Evolutionary conservation across 35 echinoderm and acorn worm species (phyloP).

Genomic region (Heliocidaris erythrogramma): DNA sequence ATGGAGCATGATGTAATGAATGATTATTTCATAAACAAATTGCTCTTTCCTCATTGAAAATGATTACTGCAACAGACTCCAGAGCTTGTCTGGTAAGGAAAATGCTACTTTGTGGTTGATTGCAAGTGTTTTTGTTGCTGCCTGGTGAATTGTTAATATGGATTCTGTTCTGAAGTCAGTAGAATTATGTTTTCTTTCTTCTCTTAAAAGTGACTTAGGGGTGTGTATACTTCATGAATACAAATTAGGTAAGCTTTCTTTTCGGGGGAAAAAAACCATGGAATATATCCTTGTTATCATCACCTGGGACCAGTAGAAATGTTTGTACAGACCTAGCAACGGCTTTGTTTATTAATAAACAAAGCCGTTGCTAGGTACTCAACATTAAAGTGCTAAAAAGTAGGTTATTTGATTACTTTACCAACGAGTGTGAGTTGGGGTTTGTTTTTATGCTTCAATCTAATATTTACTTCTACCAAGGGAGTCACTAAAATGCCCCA

Average conservation of each 20-base stretch:
- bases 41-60: no score
- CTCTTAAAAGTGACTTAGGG: neutral
- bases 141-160: no score
- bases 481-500: neutral
- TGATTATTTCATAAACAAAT: no score
- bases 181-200: neutral
- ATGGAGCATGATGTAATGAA: no score
- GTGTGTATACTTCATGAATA: neutral
- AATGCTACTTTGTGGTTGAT: no score
- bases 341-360: no score
- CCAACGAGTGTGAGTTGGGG: neutral
- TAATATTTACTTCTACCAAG: neutral
- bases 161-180: neutral
- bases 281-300: neutral
- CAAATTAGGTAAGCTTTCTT: neutral
- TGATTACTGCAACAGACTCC: no score
- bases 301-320: neutral
- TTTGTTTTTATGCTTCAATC: neutral
- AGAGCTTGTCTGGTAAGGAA: no score
- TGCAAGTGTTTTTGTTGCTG: no score
- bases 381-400: neutral
- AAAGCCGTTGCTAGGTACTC: neutral
- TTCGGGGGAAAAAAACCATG: neutral
- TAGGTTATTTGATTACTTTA: slow-evolving; percentile 3
- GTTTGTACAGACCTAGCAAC: neutral